These are phyloP conservation scores for fruit fly (Drosophila melanogaster) DNA, from an alignment of 1,140 invertebrate species.

Conservation along the genomic window DNA sequence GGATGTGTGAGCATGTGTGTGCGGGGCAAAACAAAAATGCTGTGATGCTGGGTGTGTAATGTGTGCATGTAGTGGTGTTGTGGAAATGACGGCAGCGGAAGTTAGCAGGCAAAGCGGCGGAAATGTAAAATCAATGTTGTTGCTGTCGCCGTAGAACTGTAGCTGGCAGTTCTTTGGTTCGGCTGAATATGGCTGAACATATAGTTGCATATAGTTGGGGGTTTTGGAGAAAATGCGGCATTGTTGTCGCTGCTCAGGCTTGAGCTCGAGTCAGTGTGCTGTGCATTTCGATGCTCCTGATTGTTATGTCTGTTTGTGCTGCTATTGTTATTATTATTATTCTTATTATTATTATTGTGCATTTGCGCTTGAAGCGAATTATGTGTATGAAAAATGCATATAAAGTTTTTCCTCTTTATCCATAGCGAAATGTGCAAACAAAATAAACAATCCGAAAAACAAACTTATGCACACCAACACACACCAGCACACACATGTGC, in stretches of 20 bases:
- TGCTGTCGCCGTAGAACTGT: constrained; percentile 58
- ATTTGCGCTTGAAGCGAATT: constrained; percentile 77
- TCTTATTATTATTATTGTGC: constrained; percentile 70
- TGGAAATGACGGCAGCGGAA: constrained; percentile 52
- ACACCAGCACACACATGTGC: constrained; percentile 13
- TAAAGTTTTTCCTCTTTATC: constrained; percentile 66
- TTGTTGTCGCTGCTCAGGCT: constrained; percentile 65
- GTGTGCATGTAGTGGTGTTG: constrained; percentile 23
- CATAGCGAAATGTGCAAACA: constrained; percentile 61
- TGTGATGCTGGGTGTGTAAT: constrained; percentile 35
- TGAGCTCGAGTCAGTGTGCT: constrained; percentile 8
- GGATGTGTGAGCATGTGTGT: constrained; percentile 38
- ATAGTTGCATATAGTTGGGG: constrained; percentile 11
- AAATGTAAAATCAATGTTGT: constrained; percentile 79
- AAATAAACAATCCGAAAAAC: constrained; percentile 63
- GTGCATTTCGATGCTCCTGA: constrained; percentile 35
- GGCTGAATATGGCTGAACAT: constrained; percentile 7
- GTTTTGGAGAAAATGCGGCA: constrained; percentile 27
- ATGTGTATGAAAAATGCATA: constrained; percentile 71
- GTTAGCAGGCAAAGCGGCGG: constrained; percentile 71
- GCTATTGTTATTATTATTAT: constrained; percentile 48
- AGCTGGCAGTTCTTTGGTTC: constrained; percentile 42
- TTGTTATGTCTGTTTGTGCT: constrained; percentile 70
- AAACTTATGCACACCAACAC: constrained; percentile 18
- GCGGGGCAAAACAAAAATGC: constrained; percentile 55